These are phyloP conservation scores for Helleia helle DNA, from an alignment of 2,888 invertebrate species.

Conservation along the genomic window DNA sequence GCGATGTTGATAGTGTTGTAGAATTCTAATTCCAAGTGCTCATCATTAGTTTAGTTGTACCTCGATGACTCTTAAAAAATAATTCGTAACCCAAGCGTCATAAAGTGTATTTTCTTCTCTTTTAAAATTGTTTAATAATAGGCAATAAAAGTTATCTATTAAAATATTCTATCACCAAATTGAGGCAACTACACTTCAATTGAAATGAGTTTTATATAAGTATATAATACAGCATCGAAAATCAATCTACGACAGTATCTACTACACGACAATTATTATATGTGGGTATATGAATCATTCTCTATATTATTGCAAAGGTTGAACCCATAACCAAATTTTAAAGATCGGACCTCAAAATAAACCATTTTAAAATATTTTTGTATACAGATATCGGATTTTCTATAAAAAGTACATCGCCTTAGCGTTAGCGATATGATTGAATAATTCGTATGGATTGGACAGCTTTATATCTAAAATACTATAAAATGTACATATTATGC, in stretches of 20 bases:
- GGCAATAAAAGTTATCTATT: no score
- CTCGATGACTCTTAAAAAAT: no score
- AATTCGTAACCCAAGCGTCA: no score
- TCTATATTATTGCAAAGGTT: background rate
- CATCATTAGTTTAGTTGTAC: no score
- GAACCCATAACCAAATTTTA: background rate
- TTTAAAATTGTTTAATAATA: no score
- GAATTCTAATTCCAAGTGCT: no score
- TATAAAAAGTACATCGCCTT: background rate
- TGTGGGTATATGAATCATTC: background rate
- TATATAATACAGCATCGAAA: background rate
- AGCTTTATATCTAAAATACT: constrained; percentile 2
- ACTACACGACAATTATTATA: background rate
- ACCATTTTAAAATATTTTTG: no score
- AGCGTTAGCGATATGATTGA: constrained; percentile 1
- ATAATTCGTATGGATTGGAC: constrained; percentile 2
- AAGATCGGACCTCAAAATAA: background rate
- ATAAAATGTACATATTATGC: constrained; percentile 6
- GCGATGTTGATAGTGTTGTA: no score
- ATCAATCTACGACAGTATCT: background rate
- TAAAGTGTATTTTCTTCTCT: no score
- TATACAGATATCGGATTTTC: no score
- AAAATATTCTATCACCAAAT: background rate
- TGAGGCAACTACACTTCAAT: background rate
- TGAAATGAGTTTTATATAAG: no score